phyloP scores from a whole-genome alignment of 1,140 invertebrate genomes.

The Drosophila nasuta region DNA sequence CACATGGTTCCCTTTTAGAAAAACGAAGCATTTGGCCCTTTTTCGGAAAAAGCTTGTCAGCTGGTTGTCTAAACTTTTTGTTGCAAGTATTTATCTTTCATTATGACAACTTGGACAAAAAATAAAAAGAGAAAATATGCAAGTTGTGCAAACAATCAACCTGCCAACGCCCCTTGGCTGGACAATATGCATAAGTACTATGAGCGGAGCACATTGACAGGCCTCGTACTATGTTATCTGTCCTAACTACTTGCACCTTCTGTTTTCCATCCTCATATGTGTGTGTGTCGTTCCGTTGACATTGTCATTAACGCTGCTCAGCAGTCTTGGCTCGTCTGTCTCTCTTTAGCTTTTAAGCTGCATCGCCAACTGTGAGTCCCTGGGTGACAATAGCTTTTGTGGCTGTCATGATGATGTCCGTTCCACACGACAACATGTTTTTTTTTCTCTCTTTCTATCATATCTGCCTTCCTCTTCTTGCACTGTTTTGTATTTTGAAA shows the following conservation, averaged over 20 bases:
- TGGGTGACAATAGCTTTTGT: slow-evolving; percentile 49
- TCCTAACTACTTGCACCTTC: not conserved
- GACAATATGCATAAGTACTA: slow-evolving; percentile 10
- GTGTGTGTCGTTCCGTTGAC: slow-evolving; percentile 49
- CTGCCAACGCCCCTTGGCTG: slow-evolving; percentile 69
- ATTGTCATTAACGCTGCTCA: slow-evolving; percentile 51
- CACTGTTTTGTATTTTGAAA: slow-evolving; percentile 45
- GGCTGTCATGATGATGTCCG: slow-evolving; percentile 54
- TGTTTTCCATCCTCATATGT: slow-evolving; percentile 25
- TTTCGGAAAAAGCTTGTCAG: slow-evolving; percentile 20
- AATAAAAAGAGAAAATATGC: slow-evolving; percentile 42
- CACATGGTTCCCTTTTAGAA: not conserved
- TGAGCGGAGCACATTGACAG: slow-evolving; percentile 31
- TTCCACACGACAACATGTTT: slow-evolving; percentile 22
- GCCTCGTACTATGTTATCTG: slow-evolving; percentile 11
- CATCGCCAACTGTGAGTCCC: slow-evolving; percentile 9
- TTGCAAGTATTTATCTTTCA: slow-evolving; percentile 74
- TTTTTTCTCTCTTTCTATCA: not conserved
- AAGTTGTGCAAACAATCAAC: slow-evolving; percentile 79
- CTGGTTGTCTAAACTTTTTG: slow-evolving; percentile 50
- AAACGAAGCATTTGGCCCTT: slow-evolving; percentile 1
- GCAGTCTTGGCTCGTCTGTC: slow-evolving; percentile 4
- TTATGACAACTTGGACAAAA: slow-evolving; percentile 71
- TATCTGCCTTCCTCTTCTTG: slow-evolving; percentile 16
- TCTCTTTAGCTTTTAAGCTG: too few species aligned